Evolutionary conservation across 2,888 invertebrate genomes (phyloP), one percentile per base, ranked within the genome.

Genomic region (Melanchra persicariae): DNA sequence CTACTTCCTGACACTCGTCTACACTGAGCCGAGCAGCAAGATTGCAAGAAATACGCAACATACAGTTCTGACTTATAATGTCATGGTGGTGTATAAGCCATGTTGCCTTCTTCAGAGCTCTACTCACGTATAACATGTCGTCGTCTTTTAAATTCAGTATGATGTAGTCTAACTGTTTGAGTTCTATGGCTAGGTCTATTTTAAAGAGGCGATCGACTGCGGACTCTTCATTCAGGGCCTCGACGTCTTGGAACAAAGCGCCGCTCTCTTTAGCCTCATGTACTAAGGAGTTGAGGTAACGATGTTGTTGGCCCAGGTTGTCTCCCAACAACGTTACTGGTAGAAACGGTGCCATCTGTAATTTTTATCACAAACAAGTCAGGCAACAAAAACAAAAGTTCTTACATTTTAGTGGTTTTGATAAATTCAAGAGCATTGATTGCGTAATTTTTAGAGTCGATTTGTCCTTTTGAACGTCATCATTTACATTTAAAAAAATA

Each of bases 51-150:
- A 78, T 85, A 85, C 6, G 77, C 84, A 5, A 88, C 80, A 59
- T 93, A 93, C 7, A 93, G 74, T 74, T 92, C 94, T 1, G 86
- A 76, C 77, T 93, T 93, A 94, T 87, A 9, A 93, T 85, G 17
- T 90, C 72, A 24, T 71, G 62, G 67, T 90, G 34, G 22, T 91
- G 89, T 40, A 93, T 51, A 1, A 95, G 83, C 94, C 95, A 94
- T 17, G 70, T 81, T 47, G 89, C 83, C 80, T 92, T 93, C 80
- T 92, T 93, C 2, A 95, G 79, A 0, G 92, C 92, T 86, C 90
- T 90, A 74, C 24, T 55, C 0, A 94, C 94, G 70, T 89, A 93
- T 1, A 95, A 78, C 92, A 94, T 89, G 67, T 94, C 92, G 22
- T 89, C 87, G 26, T 91, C 87, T 87, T 92, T 92, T 30, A 94